A percentile compares a stretch with the other conserved stretches of the same genome.
Evolutionary conservation across 2,797 vertebrate genomes (phyloP).

Genomic region (Phataginus tricuspis): DNA sequence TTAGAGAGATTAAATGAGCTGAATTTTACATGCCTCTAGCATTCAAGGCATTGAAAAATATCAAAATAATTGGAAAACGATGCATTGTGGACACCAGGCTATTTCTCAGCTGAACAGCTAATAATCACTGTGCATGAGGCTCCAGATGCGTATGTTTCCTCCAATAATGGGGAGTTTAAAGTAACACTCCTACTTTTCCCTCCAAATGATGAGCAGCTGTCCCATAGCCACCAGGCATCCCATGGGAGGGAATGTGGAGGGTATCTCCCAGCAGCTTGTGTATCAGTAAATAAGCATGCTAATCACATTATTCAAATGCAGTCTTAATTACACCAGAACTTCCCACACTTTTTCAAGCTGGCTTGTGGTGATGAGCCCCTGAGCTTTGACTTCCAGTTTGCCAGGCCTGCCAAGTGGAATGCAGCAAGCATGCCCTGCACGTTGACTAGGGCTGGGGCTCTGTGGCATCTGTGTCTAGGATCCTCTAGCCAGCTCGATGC

Average conservation of each 20-base stretch:
- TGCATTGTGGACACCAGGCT: constrained; percentile 47
- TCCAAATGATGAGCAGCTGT: constrained; percentile 32
- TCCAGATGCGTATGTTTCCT: constrained; percentile 70
- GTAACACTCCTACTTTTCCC: constrained; percentile 65
- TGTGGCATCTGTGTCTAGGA: constrained; percentile 59
- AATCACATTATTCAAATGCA: constrained; percentile 62
- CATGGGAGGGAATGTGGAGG: background rate
- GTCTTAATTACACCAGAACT: constrained; percentile 78
- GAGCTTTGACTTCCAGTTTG: constrained; percentile 70
- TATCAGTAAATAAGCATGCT: constrained; percentile 12
- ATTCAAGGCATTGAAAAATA: constrained; percentile 76
- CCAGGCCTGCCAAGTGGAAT: background rate
- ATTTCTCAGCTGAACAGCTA: constrained; percentile 55
- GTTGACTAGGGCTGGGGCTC: constrained; percentile 4
- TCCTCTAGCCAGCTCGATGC: too few species aligned
- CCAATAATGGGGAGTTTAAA: constrained; percentile 73
- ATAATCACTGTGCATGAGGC: constrained; percentile 30
- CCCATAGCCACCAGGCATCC: background rate
- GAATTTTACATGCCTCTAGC: constrained; percentile 75
- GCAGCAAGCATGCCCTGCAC: background rate
- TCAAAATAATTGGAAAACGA: constrained; percentile 70
- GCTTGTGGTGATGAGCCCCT: constrained; percentile 61
- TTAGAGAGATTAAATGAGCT: constrained; percentile 81
- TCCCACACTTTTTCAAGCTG: constrained; percentile 66
- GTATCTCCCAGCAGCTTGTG: background rate